A percentile compares a stretch with the other conserved stretches of the same genome.
Conservation (phyloP, 2,113 vertebrate genomes). For the Ceuthmochares aereus region DNA sequence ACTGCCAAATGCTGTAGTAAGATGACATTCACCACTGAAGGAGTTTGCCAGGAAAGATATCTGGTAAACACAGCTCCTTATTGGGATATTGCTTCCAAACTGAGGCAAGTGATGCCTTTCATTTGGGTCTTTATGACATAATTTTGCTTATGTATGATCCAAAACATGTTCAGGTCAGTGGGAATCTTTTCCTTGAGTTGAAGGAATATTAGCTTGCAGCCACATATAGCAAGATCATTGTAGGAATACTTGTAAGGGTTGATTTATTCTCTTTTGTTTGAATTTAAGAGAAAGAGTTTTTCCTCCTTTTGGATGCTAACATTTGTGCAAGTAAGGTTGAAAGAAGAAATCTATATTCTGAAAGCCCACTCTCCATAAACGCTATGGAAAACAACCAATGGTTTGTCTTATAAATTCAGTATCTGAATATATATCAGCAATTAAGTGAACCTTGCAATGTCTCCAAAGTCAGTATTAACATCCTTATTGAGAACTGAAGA, state of each 20-base stretch:
- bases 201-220: neutral
- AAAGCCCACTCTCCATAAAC: neutral
- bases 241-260: neutral
- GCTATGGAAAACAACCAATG: neutral
- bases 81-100: neutral
- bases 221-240: neutral
- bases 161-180: neutral
- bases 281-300: neutral
- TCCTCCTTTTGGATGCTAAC: neutral
- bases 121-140: neutral
- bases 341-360: neutral
- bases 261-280: neutral
- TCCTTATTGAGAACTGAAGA: neutral
- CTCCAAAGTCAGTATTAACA: neutral
- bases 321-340: neutral
- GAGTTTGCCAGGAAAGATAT: neutral
- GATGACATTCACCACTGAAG: neutral
- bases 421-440: neutral
- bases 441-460: neutral
- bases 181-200: neutral
- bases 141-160: neutral
- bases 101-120: neutral
- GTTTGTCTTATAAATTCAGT: neutral
- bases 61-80: neutral
- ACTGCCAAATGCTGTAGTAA: neutral